Evolutionary conservation across 1,140 invertebrate species (phyloP).

Genomic region (Lepidurus apus): DNA sequence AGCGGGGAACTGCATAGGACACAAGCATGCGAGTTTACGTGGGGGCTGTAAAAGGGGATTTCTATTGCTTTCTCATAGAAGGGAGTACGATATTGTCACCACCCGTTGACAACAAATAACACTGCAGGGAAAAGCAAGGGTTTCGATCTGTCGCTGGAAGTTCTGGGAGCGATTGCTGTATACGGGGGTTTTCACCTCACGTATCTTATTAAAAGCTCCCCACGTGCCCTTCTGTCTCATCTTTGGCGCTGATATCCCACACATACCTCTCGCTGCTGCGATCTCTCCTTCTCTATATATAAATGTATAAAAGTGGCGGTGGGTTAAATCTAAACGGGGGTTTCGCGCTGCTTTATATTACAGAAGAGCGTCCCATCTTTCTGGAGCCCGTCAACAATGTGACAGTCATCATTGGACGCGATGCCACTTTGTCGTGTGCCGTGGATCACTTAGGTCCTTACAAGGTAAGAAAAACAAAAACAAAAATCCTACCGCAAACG

Average conservation of each 20-base stretch:
- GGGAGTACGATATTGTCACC: not conserved
- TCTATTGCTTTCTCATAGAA: slow-evolving; percentile 1
- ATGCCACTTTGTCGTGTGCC: slow-evolving; percentile 82
- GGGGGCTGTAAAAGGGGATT: not conserved
- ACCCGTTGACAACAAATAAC: slow-evolving; percentile 21
- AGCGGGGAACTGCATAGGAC: not conserved
- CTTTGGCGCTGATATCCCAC: not conserved
- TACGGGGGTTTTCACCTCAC: slow-evolving; percentile 4
- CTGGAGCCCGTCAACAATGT: slow-evolving; percentile 76
- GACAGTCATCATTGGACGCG: slow-evolving; percentile 75
- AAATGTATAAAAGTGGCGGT: not conserved
- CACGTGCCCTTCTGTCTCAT: not conserved
- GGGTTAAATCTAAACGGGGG: not conserved
- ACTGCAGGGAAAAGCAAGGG: not conserved
- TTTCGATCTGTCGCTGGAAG: not conserved
- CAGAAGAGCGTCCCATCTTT: slow-evolving; percentile 75
- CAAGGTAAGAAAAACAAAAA: slow-evolving; percentile 65
- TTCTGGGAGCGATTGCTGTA: not conserved
- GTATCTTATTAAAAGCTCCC: slow-evolving; percentile 22
- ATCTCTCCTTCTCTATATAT: not conserved
- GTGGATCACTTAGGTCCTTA: slow-evolving; percentile 85
- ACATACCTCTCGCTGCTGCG: not conserved
- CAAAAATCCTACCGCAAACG: not conserved
- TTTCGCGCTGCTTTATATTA: slow-evolving; percentile 37
- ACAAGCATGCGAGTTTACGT: not conserved